Evolutionary conservation across 2,797 vertebrate species (phyloP).

Genomic region (Rhinogobio ventralis): DNA sequence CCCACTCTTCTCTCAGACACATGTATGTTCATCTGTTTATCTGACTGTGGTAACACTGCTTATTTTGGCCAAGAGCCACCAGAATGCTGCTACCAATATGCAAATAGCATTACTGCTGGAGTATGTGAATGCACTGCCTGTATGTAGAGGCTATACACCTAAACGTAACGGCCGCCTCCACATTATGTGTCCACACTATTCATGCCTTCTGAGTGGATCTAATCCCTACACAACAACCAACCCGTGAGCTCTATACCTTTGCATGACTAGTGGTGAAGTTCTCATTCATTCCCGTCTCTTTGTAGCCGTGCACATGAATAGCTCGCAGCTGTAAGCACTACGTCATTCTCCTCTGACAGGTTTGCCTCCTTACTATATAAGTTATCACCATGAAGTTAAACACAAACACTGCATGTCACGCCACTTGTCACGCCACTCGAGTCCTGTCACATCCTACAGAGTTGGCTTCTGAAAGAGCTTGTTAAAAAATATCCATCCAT

Average conservation of each 20-base stretch:
- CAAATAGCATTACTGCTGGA: background rate
- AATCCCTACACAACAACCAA: constrained; percentile 7
- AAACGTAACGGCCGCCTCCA: background rate
- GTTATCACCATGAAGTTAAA: constrained; percentile 5
- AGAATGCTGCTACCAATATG: background rate
- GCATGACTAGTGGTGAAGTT: constrained; percentile 4
- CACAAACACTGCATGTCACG: background rate
- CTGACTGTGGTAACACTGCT: constrained; percentile 24
- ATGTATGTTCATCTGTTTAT: constrained; percentile 33
- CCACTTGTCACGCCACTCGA: constrained; percentile 20
- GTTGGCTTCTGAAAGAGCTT: background rate
- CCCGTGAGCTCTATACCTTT: background rate
- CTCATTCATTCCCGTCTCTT: background rate
- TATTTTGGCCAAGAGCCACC: background rate
- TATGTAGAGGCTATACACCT: background rate
- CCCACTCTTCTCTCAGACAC: background rate
- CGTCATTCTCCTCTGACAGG: constrained; percentile 9
- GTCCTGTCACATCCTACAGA: background rate
- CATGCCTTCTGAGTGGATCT: constrained; percentile 19
- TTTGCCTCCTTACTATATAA: constrained; percentile 2
- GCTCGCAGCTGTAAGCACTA: background rate
- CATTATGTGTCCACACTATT: background rate
- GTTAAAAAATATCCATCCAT: background rate
- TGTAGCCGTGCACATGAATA: background rate
- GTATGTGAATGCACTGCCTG: background rate